Conservation (phyloP, 2,113 vertebrate species). For the Bambusicola thoracicus region DNA sequence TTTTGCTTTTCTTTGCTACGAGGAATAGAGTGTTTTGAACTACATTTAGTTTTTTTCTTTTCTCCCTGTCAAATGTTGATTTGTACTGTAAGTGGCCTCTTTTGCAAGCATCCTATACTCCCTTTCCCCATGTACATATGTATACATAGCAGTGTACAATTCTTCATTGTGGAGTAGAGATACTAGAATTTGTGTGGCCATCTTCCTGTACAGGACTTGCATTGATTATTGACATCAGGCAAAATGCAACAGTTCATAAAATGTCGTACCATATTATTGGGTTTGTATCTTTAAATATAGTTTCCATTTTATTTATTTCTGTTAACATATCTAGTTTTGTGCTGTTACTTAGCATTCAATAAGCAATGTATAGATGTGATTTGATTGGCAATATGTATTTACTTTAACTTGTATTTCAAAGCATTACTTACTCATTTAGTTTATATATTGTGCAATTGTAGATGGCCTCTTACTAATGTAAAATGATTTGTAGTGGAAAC, state of each 20-base stretch:
- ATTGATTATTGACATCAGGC: conserved; percentile 57
- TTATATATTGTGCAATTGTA: conserved; percentile 90
- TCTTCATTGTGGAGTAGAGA: conserved; percentile 86
- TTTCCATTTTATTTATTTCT: conserved; percentile 96
- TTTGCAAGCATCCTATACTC: conserved; percentile 82
- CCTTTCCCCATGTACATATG: conserved; percentile 90
- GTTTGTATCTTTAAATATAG: conserved; percentile 78
- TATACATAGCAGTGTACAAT: conserved; percentile 89
- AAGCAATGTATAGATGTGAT: conserved; percentile 87
- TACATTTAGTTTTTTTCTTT: conserved; percentile 31
- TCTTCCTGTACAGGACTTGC: conserved; percentile 87
- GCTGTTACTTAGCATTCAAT: conserved; percentile 81
- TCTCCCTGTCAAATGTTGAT: conserved; percentile 68
- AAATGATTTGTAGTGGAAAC: conserved; percentile 99
- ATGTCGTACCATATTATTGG: conserved; percentile 70
- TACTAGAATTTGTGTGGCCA: conserved; percentile 87
- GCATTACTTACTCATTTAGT: conserved; percentile 80
- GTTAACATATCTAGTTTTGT: conserved; percentile 85
- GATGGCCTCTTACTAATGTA: conserved; percentile 99
- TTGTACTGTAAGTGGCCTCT: conserved; percentile 72
- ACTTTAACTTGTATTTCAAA: conserved; percentile 82
- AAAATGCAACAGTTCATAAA: conserved; percentile 47
- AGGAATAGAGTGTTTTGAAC: conserved; percentile 15
- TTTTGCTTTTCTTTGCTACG: conserved; percentile 64
- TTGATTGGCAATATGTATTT: conserved; percentile 86